Evolutionary conservation across 2,113 vertebrate genomes (phyloP).

Genomic region (Rhabdomys dilectus): DNA sequence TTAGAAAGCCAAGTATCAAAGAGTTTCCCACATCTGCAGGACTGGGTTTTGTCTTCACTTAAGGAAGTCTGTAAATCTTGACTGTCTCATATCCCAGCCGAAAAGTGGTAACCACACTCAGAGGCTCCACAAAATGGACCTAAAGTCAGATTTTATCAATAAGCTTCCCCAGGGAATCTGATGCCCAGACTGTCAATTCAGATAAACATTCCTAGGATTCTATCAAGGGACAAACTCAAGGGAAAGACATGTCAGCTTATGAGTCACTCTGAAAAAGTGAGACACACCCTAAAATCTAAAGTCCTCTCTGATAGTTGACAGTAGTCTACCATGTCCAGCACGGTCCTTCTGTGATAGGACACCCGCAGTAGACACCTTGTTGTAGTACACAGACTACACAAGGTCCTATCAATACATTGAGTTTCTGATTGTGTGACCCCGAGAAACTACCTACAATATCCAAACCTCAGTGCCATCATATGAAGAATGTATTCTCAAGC

Average conservation of each 20-base stretch:
- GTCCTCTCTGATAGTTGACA: background rate
- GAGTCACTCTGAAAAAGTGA: slow-evolving; percentile 22
- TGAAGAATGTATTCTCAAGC: slow-evolving; percentile 13
- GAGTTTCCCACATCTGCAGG: background rate
- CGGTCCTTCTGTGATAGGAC: background rate
- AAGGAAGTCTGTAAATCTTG: background rate
- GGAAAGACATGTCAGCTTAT: slow-evolving; percentile 12
- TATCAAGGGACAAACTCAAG: background rate
- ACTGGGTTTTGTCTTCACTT: background rate
- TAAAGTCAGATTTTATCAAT: background rate
- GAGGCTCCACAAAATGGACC: background rate
- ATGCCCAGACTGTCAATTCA: background rate
- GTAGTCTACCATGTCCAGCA: background rate
- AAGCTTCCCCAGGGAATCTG: background rate
- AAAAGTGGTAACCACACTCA: background rate
- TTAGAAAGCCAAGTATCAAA: background rate
- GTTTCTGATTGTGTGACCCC: background rate
- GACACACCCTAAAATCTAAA: background rate
- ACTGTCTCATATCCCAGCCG: background rate
- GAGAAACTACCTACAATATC: slow-evolving; percentile 5
- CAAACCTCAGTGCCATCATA: background rate
- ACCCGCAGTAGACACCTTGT: background rate
- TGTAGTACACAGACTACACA: slow-evolving; percentile 12
- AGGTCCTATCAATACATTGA: background rate
- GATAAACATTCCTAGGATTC: background rate